Percentiles rank a stretch among this genome's conserved stretches.
Conservation (phyloP, 2,113 vertebrate species). For the Cranoglanis bouderius region DNA sequence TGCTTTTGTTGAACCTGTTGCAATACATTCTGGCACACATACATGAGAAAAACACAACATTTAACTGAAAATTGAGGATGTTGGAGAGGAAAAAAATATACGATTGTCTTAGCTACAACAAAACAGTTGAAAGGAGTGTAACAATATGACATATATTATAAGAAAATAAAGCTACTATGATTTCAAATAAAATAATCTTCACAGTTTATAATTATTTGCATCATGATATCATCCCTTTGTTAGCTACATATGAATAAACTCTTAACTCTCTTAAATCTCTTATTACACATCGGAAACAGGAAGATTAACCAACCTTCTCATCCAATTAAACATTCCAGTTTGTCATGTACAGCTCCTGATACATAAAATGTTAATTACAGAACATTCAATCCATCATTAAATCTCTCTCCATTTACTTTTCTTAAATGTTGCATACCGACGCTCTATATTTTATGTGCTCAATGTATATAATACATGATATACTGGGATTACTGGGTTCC, state of each 20-base stretch:
- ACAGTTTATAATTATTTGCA: conserved; percentile 62
- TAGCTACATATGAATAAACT: conserved; percentile 57
- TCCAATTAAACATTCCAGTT: conserved; percentile 8
- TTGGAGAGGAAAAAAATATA: neutral
- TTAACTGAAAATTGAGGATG: conserved; percentile 43
- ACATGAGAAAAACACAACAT: conserved; percentile 26
- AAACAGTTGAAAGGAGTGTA: conserved; percentile 67
- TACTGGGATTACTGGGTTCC: conserved; percentile 15
- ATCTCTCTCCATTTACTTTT: neutral
- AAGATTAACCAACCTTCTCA: conserved; percentile 21
- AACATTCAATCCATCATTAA: conserved; percentile 29
- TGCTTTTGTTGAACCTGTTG: neutral
- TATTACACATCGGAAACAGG: conserved; percentile 33
- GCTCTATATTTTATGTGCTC: conserved; percentile 12
- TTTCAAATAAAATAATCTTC: conserved; percentile 68
- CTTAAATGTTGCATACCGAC: conserved; percentile 11
- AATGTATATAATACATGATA: conserved; percentile 27
- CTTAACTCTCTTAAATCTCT: conserved; percentile 45
- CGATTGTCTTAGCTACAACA: conserved; percentile 50
- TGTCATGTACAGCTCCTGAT: neutral
- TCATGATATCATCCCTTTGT: conserved; percentile 46
- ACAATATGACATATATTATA: conserved; percentile 70
- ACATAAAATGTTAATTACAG: conserved; percentile 35
- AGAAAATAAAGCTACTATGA: conserved; percentile 75
- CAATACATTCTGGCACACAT: conserved; percentile 12